Base-by-base conservation (phyloP, 2,888 invertebrate genomes). In the Sphaeridia pumilis region DNA sequence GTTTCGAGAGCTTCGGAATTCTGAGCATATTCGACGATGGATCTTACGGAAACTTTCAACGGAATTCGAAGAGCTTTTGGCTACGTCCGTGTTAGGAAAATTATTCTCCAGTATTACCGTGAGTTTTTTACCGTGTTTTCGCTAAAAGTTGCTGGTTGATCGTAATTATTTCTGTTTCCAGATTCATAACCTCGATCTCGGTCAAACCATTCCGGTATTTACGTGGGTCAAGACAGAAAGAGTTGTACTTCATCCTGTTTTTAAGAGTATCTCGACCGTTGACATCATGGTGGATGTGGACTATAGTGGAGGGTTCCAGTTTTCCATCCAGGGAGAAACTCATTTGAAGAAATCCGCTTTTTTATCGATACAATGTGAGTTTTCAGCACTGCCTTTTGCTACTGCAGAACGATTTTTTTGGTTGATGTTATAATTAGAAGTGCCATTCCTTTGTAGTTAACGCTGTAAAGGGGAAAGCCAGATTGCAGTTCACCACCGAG, bases 301-400 rank as follows among this genome's bases (percentile, higher is more conserved):
- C 60, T 95, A 95, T 70, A 81, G 82, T 49, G 95, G 95, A 54
- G 92, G 89, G 68, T 94, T 95, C 73, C 82, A 86, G 64, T 79
- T 94, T 59, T 87, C 89, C 46, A 84, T 95, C 43, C 90, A 93
- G 72, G 92, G 90, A 7, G 84, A 87, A 69, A 84, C 93, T 81
- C 79, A 92, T 58, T 78, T 94, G 62, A 87, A 88, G 45, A 89
- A 88, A 71, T 85, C 87, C 56, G 93, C 92, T 26, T 88, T 84
- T 71, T 76, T 92, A 56, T 86, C 87, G 57, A 81, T 92, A 24
- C 87, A 83, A 72, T 83, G 85, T 84, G 70, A 63, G 57, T 51
- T 46, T 45, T n/a, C n/a, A n/a, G n/a, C n/a, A n/a, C n/a, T n/a
- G n/a, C n/a, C n/a, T n/a, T n/a, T n/a, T n/a, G n/a, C n/a, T n/a